Evolutionary conservation across 2,113 vertebrate species (phyloP), one percentile per base, ranked within the genome.

Genomic region (Candoia aspera): DNA sequence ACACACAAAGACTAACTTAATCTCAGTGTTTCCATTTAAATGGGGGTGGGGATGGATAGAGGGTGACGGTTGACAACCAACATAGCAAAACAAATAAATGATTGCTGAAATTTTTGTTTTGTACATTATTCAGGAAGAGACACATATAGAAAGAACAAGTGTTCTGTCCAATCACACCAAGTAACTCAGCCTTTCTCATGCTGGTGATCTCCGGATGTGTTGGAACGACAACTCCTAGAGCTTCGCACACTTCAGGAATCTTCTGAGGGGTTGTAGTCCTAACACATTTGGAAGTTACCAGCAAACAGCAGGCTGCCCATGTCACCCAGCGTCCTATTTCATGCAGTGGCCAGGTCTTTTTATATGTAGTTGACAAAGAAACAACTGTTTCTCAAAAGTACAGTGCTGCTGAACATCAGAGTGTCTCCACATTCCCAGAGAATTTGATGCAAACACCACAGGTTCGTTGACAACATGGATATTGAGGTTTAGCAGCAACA

Each of bases 1-100:
- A 37, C 23, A 49, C 55, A 1, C 24, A 26, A 83, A 19, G 58
- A 55, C 59, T 92, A 87, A 57, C 62, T 95, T 49, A 90, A 91
- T 84, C 83, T 26, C 0, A 13, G 3, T 93, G 68, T 90, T 94
- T 92, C 94, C 89, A 24, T 68, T 79, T 19, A 79, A 79, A 37
- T 37, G 37, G 55, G 33, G 89, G 88, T 91, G 29, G 79, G 23
- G 29, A 3, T 24, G 4, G 89, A 91, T 92, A 53, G 79, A n/a
- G 26, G 89, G 24, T 37, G 33, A 87, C 19, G 84, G 8, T 17
- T 8, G 11, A 46, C 9, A 49, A 84, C 10, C 33, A n/a, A 89
- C n/a, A 53, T 84, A 60, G 83, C 62, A 83, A 84, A 79, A 15
- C 19, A 92, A 84, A 88, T 60, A n/a, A n/a, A 84, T 1, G 24